Evolutionary conservation across 2,113 vertebrate species (phyloP).

Genomic region (Opisthocomus hoazin): DNA sequence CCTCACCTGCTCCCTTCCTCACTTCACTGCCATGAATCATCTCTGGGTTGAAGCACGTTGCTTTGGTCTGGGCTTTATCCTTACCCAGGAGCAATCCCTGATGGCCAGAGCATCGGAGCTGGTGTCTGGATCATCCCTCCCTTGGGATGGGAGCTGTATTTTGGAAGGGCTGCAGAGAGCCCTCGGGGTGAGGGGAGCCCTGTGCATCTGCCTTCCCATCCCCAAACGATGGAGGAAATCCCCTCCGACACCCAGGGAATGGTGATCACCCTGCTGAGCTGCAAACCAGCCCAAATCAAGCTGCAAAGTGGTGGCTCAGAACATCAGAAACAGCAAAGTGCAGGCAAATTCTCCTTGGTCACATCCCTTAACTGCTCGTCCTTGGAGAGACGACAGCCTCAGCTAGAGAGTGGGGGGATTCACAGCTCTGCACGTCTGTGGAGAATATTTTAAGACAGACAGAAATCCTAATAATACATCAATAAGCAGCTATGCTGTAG

Average conservation of each 20-base stretch:
- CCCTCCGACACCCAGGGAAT: accelerated
- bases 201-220: accelerated
- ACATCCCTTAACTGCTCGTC: background rate
- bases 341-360: background rate
- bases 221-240: background rate
- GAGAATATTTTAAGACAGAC: background rate
- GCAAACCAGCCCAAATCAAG: background rate
- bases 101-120: background rate
- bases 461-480: background rate
- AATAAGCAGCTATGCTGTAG: background rate
- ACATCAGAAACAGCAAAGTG: background rate
- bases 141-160: background rate
- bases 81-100: background rate
- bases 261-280: accelerated
- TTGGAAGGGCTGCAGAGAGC: background rate
- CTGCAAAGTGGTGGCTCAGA: too few relatives aligned
- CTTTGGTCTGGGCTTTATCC: background rate
- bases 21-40: background rate
- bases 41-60: background rate
- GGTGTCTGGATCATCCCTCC: background rate
- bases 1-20: background rate
- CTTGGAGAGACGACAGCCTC: background rate
- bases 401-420: background rate
- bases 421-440: accelerated
- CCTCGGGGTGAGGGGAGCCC: background rate